phyloP scores from a whole-genome alignment of 53 echinoderm and acorn worm species.

The Echinarachnius parma region DNA sequence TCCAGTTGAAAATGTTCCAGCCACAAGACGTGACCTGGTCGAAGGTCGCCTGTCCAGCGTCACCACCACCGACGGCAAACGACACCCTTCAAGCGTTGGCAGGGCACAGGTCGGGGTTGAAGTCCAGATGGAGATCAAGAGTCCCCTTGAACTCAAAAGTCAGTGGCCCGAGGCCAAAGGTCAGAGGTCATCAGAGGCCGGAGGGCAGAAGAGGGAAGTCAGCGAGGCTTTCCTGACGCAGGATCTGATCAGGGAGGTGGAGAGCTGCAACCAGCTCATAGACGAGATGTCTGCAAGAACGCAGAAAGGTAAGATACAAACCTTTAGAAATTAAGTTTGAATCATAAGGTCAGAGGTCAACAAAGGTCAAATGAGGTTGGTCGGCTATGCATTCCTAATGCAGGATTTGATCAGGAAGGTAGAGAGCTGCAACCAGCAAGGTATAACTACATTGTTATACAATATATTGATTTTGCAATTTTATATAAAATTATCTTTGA shows the following conservation, averaged over 20 bases:
- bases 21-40: too few species aligned
- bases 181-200: background rate
- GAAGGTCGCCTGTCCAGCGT: too few species aligned
- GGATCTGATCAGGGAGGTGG: conserved; percentile 64
- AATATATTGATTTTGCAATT: too few species aligned
- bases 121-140: background rate
- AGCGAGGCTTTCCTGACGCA: conserved; percentile 21
- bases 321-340: too few species aligned
- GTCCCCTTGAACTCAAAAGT: too few species aligned
- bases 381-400: conserved; percentile 19
- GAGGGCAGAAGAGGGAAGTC: conserved; percentile 4
- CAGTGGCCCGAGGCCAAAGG: conserved; percentile 8
- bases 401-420: conserved; percentile 59
- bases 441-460: too few species aligned
- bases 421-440: conserved; percentile 68
- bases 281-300: conserved; percentile 47
- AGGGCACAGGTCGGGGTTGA: conserved; percentile 8
- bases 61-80: too few species aligned
- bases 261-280: conserved; percentile 69
- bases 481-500: too few species aligned
- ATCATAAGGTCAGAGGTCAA: too few species aligned
- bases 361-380: too few species aligned
- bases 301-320: conserved; percentile 22
- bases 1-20: too few species aligned
- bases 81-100: background rate